Evolutionary conservation across 2,113 vertebrate species (phyloP).

Genomic region (Gorsachius goisagi): DNA sequence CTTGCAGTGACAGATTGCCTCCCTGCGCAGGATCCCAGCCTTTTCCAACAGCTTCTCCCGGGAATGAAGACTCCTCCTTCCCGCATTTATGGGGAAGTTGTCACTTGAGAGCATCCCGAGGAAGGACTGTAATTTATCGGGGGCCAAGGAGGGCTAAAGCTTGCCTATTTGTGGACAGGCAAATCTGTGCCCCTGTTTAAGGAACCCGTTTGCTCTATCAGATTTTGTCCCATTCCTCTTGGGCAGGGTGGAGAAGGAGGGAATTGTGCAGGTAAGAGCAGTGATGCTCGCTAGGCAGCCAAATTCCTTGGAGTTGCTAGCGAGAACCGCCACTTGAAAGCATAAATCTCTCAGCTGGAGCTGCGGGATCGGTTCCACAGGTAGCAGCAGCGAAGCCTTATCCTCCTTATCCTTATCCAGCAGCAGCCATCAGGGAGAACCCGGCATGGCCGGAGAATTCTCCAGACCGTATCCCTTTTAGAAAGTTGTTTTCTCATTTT

Average conservation of each 20-base stretch:
- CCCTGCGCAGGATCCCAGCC: background rate
- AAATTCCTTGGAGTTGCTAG: background rate
- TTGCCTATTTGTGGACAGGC: background rate
- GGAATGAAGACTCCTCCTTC: background rate
- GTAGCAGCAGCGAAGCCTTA: background rate
- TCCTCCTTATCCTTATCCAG: background rate
- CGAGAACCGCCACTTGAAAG: background rate
- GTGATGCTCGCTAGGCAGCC: background rate
- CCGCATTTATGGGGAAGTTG: background rate
- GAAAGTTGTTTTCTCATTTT: background rate
- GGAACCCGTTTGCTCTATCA: background rate
- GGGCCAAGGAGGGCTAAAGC: background rate
- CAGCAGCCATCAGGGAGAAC: background rate
- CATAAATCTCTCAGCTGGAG: background rate
- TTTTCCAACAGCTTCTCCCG: background rate
- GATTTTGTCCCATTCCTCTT: background rate
- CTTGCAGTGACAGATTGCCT: background rate
- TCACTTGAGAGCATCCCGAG: background rate
- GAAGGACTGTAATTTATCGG: background rate
- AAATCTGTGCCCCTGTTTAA: background rate
- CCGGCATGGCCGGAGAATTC: background rate
- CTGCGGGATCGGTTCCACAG: background rate
- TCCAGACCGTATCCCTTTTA: background rate
- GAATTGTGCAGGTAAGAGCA: background rate
- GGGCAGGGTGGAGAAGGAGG: background rate